phyloP scores from a whole-genome alignment of 2,888 invertebrate species.

The Strigamia maritima region DNA sequence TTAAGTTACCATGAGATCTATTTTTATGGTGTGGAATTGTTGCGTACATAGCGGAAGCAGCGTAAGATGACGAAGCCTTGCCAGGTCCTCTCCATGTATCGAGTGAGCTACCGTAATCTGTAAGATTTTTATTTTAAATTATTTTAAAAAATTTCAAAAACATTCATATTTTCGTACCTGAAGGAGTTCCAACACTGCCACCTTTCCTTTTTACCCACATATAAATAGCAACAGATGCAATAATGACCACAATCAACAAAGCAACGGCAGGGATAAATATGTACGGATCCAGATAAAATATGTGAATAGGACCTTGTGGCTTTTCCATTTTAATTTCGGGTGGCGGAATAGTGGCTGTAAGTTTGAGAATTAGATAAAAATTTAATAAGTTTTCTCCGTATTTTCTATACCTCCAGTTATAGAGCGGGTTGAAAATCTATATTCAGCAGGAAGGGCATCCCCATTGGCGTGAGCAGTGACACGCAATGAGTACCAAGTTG shows the following conservation, averaged over 20 bases:
- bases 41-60: background rate
- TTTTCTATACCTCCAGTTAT: conserved; percentile 14
- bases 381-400: background rate
- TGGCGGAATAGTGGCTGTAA: background rate
- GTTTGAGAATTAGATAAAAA: background rate
- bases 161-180: background rate
- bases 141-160: background rate
- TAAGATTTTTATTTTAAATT: background rate
- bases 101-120: background rate
- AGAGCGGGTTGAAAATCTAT: conserved; percentile 12
- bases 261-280: conserved; percentile 31
- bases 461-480: background rate
- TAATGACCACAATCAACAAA: conserved; percentile 20
- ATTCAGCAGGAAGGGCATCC: background rate
- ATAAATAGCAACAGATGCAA: conserved; percentile 20
- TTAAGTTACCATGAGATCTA: background rate
- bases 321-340: background rate
- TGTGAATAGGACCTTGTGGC: background rate
- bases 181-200: conserved; percentile 3
- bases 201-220: conserved; percentile 12
- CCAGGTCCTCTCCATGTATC: background rate
- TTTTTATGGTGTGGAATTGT: background rate
- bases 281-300: conserved; percentile 24
- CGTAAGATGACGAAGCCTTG: background rate
- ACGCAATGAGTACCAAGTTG: conserved; percentile 23